phyloP scores from a whole-genome alignment of 2,113 vertebrate species.

The Gymnarchus niloticus region DNA sequence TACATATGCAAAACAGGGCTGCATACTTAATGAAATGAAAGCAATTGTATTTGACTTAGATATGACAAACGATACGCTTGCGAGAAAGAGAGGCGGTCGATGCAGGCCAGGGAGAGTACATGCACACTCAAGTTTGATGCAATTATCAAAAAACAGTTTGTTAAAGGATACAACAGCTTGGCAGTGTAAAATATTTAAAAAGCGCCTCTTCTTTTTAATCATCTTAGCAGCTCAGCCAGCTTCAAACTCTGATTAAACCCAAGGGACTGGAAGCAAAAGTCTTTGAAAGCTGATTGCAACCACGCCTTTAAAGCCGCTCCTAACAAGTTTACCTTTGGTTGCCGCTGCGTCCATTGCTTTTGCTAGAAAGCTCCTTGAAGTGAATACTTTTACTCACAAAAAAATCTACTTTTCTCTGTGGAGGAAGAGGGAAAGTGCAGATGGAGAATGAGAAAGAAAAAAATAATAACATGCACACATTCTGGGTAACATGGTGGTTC shows the following conservation, averaged over 20 bases:
- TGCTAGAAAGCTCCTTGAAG: neutral
- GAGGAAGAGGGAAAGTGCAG: too few relatives aligned
- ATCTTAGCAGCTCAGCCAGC: constrained; percentile 17
- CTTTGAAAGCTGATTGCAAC: constrained; percentile 32
- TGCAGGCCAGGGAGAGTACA: constrained; percentile 2
- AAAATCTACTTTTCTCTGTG: neutral
- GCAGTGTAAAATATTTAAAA: constrained; percentile 34
- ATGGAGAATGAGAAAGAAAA: too few relatives aligned
- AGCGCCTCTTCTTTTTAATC: constrained; percentile 31
- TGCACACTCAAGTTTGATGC: neutral
- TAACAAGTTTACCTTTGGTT: neutral
- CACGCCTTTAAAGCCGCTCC: neutral
- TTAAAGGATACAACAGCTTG: constrained; percentile 34
- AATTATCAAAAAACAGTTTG: constrained; percentile 25
- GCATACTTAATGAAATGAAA: neutral
- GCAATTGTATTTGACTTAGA: neutral
- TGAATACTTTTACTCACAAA: neutral
- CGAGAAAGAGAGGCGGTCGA: neutral
- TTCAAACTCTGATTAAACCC: constrained; percentile 34
- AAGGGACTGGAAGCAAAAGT: constrained; percentile 22
- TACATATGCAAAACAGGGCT: neutral
- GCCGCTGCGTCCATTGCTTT: neutral
- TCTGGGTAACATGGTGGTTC: neutral
- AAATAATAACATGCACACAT: too few relatives aligned
- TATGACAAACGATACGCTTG: neutral